A percentile compares a stretch with the other conserved stretches of the same genome.
Evolutionary conservation across 2,888 invertebrate genomes (phyloP).

Genomic region (Eugnorisma glareosa): DNA sequence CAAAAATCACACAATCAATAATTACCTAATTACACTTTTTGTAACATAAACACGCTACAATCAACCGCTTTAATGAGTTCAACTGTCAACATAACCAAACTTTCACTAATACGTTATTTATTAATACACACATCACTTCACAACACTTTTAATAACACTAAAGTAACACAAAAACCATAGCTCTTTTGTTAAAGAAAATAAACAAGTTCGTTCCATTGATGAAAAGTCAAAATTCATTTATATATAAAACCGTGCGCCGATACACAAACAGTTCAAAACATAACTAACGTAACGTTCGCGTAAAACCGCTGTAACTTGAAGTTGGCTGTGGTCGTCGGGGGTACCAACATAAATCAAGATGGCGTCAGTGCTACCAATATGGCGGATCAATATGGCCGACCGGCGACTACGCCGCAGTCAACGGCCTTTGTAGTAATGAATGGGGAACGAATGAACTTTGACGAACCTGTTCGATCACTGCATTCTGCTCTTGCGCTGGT

Average conservation of each 20-base stretch:
- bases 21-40: constrained; percentile 63
- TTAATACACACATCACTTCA: constrained; percentile 57
- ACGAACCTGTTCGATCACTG: constrained; percentile 78
- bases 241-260: constrained; percentile 65
- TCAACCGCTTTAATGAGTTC: constrained; percentile 65
- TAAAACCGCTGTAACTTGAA: constrained; percentile 80
- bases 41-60: constrained; percentile 41
- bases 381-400: constrained; percentile 62
- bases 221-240: constrained; percentile 67
- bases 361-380: constrained; percentile 64
- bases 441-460: constrained; percentile 78
- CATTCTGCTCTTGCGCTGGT: constrained; percentile 67
- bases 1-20: constrained; percentile 33
- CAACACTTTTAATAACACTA: constrained; percentile 54
- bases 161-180: constrained; percentile 40
- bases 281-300: constrained; percentile 85
- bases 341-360: constrained; percentile 61
- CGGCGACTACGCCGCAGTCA: constrained; percentile 74
- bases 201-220: constrained; percentile 78
- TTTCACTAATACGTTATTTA: constrained; percentile 74
- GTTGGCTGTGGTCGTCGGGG: constrained; percentile 72
- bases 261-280: constrained; percentile 82
- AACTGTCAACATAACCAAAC: constrained; percentile 86
- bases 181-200: constrained; percentile 50
- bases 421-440: constrained; percentile 83